Base-by-base conservation (phyloP, 2,113 vertebrate species). In the Podarcis raffonei region DNA sequence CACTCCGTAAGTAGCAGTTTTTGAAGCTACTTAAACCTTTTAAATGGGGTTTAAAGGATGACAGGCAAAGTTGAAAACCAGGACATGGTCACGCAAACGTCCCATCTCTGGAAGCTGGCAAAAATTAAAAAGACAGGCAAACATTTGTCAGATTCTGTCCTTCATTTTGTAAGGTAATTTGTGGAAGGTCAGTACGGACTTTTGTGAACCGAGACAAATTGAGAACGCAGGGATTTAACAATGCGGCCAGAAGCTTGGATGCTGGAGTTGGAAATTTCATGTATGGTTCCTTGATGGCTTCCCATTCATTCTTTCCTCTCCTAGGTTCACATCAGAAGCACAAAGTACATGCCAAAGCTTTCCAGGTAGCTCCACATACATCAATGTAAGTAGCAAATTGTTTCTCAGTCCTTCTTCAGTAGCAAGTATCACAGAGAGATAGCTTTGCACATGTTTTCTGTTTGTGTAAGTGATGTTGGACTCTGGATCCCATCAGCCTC, bases 371-470 rank as follows among this genome's bases (percentile, higher is more conserved):
- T 92, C 90, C 11, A 83, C 22, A 0, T 97, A 97, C 0, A 87
- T 89, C 89, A 97, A 95, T 62, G 97, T 98, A 95, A 98, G 97
- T 97, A 96, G 88, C 39, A 0, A 89, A 48, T 0, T 66, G 15
- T 35, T 88, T 0, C 12, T 71, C 83, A 18, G 71, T 32, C 15
- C 53, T 20, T 0, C 35, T 87, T 76, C 66, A 72, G 65, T 90
- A 62, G 74, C 65, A 78, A 1, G 22, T 84, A 65, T 84, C 83
- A 83, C 2, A 85, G 79, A 35, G 57, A 75, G 39, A 88, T 1
- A 13, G 27, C 4, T 6, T 42, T 59, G 35, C 27, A 30, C 25
- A 11, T 66, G 15, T 53, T 89, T 88, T 91, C 13, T 39, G 16
- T 4, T 27, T 32, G 71, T 2, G 30, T 32, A 53, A 15, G 76